Evolutionary conservation across 23 tunicate species (phyloP), one percentile per base, ranked within the genome.

Genomic region (Ciona savignyi): DNA sequence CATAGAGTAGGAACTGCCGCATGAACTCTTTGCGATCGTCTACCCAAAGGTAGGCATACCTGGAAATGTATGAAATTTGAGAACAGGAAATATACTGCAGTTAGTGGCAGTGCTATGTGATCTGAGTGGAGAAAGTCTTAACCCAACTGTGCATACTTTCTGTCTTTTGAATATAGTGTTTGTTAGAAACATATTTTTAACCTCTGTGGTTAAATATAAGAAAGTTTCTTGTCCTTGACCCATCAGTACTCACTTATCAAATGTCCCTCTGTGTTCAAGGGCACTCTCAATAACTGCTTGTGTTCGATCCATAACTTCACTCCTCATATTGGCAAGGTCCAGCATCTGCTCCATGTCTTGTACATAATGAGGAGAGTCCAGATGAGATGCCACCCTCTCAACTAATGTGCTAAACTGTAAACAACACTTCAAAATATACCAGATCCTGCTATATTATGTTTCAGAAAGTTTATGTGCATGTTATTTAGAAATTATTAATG

Each of bases 1-100:
- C 78, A 72, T 89, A 89, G 33, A 89, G 74, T 27, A 89, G 85
- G 63, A 89, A 89, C 60, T 89, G 96, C 1, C 89, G 74, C 96
- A 89, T 89, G 74, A 89, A 89, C 34, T 89, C 96, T 49, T 79
- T 78, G 48, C 96, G 87, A 60, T 89, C 96, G 49, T 89, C 96
- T 6, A 83, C 85, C 96, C 96, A 89, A 20, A 89, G 60, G 51
- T 89, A 89, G 32, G 96, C 89, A 62, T 89, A 89, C 65, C 96
- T 89, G 42, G 9, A 22, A 34, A 26, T 29, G 61, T n/a, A n/a
- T n/a, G n/a, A n/a, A n/a, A n/a, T n/a, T n/a, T n/a, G n/a, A n/a
- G n/a, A n/a, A n/a, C n/a, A n/a, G n/a, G n/a, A n/a, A n/a, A n/a
- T n/a, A n/a, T n/a, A n/a, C n/a, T n/a, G n/a, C n/a, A n/a, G n/a